phyloP scores from a whole-genome alignment of 1,140 invertebrate genomes.

The Argopecten irradians region DNA sequence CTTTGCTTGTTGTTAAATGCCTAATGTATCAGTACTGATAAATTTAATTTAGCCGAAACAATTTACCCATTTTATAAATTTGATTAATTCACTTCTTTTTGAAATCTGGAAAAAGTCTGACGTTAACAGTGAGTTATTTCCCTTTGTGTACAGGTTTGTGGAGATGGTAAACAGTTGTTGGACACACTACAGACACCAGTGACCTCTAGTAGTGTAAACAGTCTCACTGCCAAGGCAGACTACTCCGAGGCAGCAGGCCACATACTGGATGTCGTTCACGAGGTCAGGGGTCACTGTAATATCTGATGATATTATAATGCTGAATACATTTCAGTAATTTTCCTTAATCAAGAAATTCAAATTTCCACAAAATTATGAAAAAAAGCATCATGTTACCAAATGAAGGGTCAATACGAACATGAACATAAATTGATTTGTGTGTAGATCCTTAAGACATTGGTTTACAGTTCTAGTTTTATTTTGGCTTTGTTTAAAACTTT shows the following conservation, averaged over 20 bases:
- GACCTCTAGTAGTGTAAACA: conserved; percentile 82
- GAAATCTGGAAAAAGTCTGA: not conserved
- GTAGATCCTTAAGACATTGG: too few species aligned
- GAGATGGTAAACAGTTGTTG: conserved; percentile 78
- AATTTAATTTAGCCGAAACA: too few species aligned
- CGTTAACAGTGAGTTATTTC: not conserved
- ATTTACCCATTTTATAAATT: not conserved
- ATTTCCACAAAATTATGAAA: not conserved
- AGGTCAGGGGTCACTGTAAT: conserved; percentile 58
- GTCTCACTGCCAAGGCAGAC: conserved; percentile 87
- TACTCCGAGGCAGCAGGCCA: conserved; percentile 89
- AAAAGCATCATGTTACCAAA: conserved; percentile 14
- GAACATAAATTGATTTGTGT: too few species aligned
- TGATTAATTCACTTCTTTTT: not conserved
- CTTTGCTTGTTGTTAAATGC: too few species aligned
- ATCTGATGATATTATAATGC: too few species aligned
- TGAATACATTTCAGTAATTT: too few species aligned
- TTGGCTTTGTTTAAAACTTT: too few species aligned
- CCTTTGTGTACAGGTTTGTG: conserved; percentile 73
- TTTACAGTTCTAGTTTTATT: too few species aligned
- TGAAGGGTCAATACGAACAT: not conserved
- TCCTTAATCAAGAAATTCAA: too few species aligned
- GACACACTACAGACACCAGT: conserved; percentile 77
- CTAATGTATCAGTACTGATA: too few species aligned
- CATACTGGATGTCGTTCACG: conserved; percentile 80